Conservation (phyloP, 2,888 invertebrate genomes). For the Beris chalybata region DNA sequence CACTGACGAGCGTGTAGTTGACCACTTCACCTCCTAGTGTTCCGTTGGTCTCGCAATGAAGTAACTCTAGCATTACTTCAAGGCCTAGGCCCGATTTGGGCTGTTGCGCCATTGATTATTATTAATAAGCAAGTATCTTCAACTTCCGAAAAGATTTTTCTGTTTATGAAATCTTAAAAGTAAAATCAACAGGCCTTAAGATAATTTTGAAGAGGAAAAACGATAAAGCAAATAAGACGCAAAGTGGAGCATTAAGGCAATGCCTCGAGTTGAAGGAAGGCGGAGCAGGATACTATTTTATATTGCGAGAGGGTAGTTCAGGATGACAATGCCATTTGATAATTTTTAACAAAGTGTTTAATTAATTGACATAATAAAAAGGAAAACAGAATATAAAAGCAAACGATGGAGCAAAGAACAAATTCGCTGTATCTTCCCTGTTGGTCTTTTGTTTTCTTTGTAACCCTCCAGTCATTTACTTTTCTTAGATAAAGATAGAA, state of each 20-base stretch:
- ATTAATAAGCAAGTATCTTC: conserved; percentile 4
- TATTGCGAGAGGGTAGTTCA: not conserved
- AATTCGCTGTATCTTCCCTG: conserved; percentile 18
- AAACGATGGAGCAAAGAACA: conserved; percentile 16
- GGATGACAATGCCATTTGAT: conserved; percentile 31
- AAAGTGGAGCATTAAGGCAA: no score
- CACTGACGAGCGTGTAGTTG: no score
- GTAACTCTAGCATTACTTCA: no score
- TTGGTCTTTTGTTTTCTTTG: conserved; percentile 28
- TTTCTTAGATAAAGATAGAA: conserved; percentile 4
- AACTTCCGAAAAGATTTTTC: conserved; percentile 8
- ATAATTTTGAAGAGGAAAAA: not conserved
- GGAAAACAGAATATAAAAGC: conserved; percentile 6
- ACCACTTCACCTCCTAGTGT: no score
- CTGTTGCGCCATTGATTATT: no score
- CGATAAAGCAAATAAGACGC: no score
- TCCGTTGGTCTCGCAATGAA: no score
- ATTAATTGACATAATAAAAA: conserved; percentile 34
- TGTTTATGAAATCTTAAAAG: conserved; percentile 10
- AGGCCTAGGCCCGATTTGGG: no score
- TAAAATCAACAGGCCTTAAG: conserved; percentile 1
- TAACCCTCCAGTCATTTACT: conserved; percentile 35
- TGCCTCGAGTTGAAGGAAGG: conserved; percentile 7
- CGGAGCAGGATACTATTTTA: not conserved
- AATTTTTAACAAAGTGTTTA: conserved; percentile 36